Percentiles rank a stretch among this genome's conserved stretches.
Conservation (phyloP, 2,113 vertebrate genomes). For the Andinoacara biseriatus region DNA sequence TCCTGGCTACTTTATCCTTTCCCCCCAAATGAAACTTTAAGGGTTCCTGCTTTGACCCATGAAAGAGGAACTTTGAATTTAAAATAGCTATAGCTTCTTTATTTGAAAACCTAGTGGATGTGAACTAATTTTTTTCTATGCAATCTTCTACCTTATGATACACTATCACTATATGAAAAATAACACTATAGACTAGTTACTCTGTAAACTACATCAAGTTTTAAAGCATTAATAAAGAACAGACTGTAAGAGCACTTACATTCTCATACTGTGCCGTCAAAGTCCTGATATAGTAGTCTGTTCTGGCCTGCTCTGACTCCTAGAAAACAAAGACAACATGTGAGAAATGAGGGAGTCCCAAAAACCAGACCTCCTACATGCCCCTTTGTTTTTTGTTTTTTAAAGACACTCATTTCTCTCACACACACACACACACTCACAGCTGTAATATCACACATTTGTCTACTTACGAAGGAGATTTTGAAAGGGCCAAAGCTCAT, state of each 20-base stretch:
- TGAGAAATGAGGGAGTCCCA: conserved; percentile 21
- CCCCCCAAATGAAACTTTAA: neutral
- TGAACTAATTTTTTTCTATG: neutral
- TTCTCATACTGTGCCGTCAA: conserved; percentile 90
- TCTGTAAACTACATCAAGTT: neutral
- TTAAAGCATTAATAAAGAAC: neutral
- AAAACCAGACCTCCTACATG: neutral
- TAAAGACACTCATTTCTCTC: neutral
- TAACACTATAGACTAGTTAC: neutral
- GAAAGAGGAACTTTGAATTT: neutral
- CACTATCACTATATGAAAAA: neutral
- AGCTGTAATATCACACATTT: conserved; percentile 2
- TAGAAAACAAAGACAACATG: conserved; percentile 65
- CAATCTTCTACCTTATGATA: neutral
- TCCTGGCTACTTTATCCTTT: neutral
- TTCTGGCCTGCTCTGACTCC: conserved; percentile 93
- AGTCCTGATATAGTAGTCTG: conserved; percentile 93
- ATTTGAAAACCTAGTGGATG: neutral
- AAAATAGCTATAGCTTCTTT: neutral
- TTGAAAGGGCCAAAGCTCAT: conserved; percentile 92
- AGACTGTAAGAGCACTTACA: conserved; percentile 83
- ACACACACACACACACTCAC: neutral
- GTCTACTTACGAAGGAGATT: conserved; percentile 94
- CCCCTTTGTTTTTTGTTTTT: neutral
- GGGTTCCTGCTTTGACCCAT: neutral